phyloP scores from a whole-genome alignment of 2,797 vertebrate genomes.

The Tauraco hartlaubi region DNA sequence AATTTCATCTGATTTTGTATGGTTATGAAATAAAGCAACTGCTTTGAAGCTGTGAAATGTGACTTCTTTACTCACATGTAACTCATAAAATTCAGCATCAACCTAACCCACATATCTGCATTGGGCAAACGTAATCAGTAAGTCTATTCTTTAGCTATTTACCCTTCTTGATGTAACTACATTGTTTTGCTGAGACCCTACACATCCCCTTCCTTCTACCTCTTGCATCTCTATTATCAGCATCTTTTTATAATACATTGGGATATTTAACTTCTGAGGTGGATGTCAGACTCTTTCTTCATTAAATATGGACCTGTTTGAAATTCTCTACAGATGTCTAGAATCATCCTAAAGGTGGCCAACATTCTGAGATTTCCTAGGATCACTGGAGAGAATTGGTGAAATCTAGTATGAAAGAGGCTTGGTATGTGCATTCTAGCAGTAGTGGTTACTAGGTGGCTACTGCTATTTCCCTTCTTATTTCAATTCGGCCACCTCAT shows the following conservation, averaged over 20 bases:
- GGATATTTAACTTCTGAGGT: neutral
- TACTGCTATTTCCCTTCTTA: neutral
- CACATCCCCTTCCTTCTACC: neutral
- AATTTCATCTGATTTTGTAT: constrained; percentile 22
- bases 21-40: constrained; percentile 16
- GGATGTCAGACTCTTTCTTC: neutral
- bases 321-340: neutral
- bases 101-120: neutral
- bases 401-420: neutral
- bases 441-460: neutral
- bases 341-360: neutral
- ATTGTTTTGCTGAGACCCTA: neutral
- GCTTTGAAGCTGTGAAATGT: neutral
- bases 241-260: neutral
- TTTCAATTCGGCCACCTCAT: neutral
- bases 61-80: neutral
- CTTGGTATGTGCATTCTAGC: neutral
- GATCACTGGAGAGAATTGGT: neutral
- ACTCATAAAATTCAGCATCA: neutral
- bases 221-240: neutral
- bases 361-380: neutral
- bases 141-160: neutral
- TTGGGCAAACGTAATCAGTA: neutral
- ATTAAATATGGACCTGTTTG: neutral
- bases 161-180: neutral